Percentiles rank a stretch among this genome's conserved stretches.
Evolutionary conservation across 2,888 invertebrate genomes (phyloP).

Genomic region (Lomographa bimaculata): DNA sequence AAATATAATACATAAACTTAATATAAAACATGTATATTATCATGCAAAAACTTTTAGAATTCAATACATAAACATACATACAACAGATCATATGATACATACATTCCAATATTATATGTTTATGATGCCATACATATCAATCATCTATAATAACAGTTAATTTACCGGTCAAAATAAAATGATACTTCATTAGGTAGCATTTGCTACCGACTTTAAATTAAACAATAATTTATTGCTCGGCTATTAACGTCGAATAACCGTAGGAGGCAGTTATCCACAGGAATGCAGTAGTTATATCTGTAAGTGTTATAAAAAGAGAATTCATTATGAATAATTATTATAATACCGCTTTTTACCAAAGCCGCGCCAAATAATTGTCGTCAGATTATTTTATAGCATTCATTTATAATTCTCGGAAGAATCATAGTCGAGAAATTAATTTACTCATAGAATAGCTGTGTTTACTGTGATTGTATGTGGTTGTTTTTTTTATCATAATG

Average conservation of each 20-base stretch:
- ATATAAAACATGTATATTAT: too few relatives aligned
- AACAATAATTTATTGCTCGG: slow-evolving; percentile 25
- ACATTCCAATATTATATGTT: too few relatives aligned
- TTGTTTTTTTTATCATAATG: not conserved
- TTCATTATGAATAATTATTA: slow-evolving; percentile 44
- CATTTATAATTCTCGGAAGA: slow-evolving; percentile 13
- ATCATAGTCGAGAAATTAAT: slow-evolving; percentile 1
- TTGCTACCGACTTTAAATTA: slow-evolving; percentile 29
- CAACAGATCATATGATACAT: too few relatives aligned
- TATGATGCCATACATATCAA: slow-evolving; percentile 2
- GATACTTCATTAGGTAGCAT: slow-evolving; percentile 3
- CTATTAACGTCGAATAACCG: slow-evolving; percentile 36
- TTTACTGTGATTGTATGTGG: slow-evolving; percentile 1
- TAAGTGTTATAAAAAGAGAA: slow-evolving; percentile 36
- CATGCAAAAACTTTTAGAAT: too few relatives aligned
- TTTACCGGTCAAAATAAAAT: not conserved
- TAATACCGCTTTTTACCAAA: slow-evolving; percentile 32
- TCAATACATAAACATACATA: too few relatives aligned
- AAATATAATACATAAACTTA: too few relatives aligned
- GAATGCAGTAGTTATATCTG: slow-evolving; percentile 31
- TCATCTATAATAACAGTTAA: slow-evolving; percentile 3
- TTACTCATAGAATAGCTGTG: slow-evolving; percentile 7
- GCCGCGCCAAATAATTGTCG: slow-evolving; percentile 37
- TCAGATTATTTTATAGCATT: slow-evolving; percentile 36
- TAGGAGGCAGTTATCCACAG: slow-evolving; percentile 30